Conservation (phyloP, 2,797 vertebrate genomes). For the Galago senegalensis region DNA sequence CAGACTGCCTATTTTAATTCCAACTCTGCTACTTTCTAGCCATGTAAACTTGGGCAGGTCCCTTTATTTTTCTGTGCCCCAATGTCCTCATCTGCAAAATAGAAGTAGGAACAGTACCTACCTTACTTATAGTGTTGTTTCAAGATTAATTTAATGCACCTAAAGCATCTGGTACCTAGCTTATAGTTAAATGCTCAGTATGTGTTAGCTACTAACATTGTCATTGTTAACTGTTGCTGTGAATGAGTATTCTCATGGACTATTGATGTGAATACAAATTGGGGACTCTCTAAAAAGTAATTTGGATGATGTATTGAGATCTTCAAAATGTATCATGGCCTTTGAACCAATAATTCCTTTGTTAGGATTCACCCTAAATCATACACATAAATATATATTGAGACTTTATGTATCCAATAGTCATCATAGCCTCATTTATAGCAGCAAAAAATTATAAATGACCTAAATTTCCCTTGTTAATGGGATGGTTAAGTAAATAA, state of each 20-base stretch:
- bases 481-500: slow-evolving; percentile 1
- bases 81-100: neutral
- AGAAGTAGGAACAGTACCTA: neutral
- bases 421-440: neutral
- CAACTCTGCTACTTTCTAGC: neutral
- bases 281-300: neutral
- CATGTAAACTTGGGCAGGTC: neutral
- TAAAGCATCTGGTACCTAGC: neutral
- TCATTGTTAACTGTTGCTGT: neutral
- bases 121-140: neutral
- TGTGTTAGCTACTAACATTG: neutral
- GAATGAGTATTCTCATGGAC: neutral
- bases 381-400: neutral
- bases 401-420: neutral
- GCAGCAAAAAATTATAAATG: slow-evolving; percentile 19
- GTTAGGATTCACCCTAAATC: neutral
- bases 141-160: neutral
- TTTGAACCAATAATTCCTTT: slow-evolving; percentile 8
- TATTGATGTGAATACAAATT: neutral
- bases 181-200: neutral
- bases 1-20: neutral
- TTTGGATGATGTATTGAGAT: slow-evolving; percentile 32
- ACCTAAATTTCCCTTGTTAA: neutral
- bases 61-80: neutral
- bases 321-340: neutral